A percentile compares a stretch with the other conserved stretches of the same genome.
Conservation (phyloP, 2,888 invertebrate species). For the Acanthosepion lycidas region DNA sequence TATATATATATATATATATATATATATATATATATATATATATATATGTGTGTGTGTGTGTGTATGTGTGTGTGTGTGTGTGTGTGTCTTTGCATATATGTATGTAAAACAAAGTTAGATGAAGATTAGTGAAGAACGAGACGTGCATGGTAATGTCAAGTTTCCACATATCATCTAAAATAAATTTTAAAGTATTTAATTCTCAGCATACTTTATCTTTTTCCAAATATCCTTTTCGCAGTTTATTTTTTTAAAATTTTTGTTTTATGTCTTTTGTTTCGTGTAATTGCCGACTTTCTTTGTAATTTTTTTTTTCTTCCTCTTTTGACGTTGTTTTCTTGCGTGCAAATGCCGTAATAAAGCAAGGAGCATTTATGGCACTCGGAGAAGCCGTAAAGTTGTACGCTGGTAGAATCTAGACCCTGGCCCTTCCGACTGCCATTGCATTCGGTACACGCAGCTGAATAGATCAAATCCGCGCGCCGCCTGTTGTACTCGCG, state of each 20-base stretch:
- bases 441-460: neutral
- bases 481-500: neutral
- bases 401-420: neutral
- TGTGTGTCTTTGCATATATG: too few relatives aligned
- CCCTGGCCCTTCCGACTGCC: neutral
- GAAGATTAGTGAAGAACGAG: too few relatives aligned
- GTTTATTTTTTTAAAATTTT: too few relatives aligned
- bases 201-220: neutral
- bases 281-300: neutral
- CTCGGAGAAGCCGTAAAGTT: neutral
- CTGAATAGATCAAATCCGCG: neutral
- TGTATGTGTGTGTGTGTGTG: too few relatives aligned
- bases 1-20: too few relatives aligned
- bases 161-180: too few relatives aligned
- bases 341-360: neutral
- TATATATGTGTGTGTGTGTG: too few relatives aligned
- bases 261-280: neutral
- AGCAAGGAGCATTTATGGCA: neutral
- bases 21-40: too few relatives aligned
- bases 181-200: neutral
- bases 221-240: neutral
- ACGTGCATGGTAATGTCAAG: too few relatives aligned
- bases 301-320: too few relatives aligned
- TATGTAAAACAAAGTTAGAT: too few relatives aligned
- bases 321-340: neutral